phyloP scores from a whole-genome alignment of 2,113 vertebrate species.

The Fulica atra region DNA sequence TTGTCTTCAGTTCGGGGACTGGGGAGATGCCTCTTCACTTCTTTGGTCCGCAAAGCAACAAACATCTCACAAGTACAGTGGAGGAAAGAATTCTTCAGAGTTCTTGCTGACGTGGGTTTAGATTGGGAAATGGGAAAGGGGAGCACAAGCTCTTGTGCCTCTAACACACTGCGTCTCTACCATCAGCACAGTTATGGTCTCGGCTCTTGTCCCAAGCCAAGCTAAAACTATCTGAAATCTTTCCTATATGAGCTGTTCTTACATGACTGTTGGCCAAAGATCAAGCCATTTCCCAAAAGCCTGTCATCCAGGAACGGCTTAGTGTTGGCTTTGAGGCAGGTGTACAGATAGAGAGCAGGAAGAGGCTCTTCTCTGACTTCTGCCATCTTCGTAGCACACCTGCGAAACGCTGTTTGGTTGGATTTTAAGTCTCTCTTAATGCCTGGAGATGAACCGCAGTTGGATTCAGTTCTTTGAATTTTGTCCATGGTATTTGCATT shows the following conservation, averaged over 20 bases:
- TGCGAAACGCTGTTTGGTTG: not conserved
- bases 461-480: not conserved
- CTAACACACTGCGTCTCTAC: not conserved
- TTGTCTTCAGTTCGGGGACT: not conserved
- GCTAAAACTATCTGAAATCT: not conserved
- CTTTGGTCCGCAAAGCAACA: not conserved
- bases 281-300: not conserved
- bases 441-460: not conserved
- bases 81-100: not conserved
- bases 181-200: not conserved
- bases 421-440: not conserved
- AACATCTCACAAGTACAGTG: not conserved
- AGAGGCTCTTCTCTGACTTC: not conserved
- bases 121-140: not conserved
- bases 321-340: not conserved
- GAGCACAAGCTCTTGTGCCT: not conserved
- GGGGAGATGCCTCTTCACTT: not conserved
- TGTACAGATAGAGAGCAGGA: not conserved
- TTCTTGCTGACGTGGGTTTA: not conserved
- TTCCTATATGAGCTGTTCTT: not conserved
- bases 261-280: not conserved
- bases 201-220: not conserved
- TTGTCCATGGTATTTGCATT: not conserved
- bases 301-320: not conserved
- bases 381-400: rapidly evolving